Evolutionary conservation across 2,113 vertebrate genomes (phyloP), one percentile per base, ranked within the genome.

Genomic region (Mohoua ochrocephala): DNA sequence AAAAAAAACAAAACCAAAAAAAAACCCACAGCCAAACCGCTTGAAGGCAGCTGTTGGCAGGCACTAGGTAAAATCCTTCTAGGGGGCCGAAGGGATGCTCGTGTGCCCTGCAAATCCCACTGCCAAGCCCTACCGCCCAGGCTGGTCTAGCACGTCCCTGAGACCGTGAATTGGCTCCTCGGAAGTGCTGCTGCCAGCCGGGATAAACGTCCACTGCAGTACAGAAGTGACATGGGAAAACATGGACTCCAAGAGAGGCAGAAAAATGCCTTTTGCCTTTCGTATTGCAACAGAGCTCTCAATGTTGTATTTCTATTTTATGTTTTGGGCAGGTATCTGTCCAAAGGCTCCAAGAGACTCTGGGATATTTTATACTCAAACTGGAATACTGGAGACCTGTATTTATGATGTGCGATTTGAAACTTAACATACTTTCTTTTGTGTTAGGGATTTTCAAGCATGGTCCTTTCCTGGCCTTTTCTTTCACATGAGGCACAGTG

Each of bases 141-240:
- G 23, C 71, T n/a, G 45, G 5, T 15, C 26, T 19, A 1, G 33
- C 15, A 1, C 0, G 0, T 42, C 33, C 39, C 22, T 0, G 10
- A 24, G 24, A 52, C 4, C 33, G 18, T 16, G 26, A 35, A 3
- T 0, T 13, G 75, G 13, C 5, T 67, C 27, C 26, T 60, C 19
- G 12, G 68, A 42, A 60, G 30, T 3, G 17, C 15, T 23, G 19
- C 12, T 35, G 2, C 2, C 1, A 23, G 28, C 10, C 2, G 0
- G 17, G 7, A 13, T 12, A 17, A n/a, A 41, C 1, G 0, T 26
- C 23, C 0, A 0, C 17, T 11, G 30, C 30, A 7, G 26, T 8
- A 11, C 22, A 78, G 28, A 30, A 50, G 49, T 21, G 27, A 12
- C 23, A 2, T 8, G 18, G 41, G 35, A 33, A 71, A 89, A 19